Evolutionary conservation across 2,888 invertebrate species (phyloP), one percentile per base, ranked within the genome.

Genomic region (Cynaeus angustus): DNA sequence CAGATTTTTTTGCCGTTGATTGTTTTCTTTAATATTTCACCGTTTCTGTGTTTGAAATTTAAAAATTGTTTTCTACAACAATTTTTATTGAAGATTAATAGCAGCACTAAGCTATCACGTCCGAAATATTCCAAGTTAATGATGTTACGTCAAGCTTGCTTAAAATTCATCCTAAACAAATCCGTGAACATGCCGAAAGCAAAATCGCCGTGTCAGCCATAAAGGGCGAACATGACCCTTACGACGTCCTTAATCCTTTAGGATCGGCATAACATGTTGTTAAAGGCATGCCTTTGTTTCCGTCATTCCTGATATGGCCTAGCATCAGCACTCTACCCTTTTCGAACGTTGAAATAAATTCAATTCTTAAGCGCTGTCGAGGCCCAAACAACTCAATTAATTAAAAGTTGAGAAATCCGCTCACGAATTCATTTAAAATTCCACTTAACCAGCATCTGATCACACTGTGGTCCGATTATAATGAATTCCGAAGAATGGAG

Each of bases 101-200:
- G 53, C 30, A 13, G 2, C 13, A 14, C 33, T n/a, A 41, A 41
- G 41, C 55, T n/a, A 7, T 45, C 59, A 59, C 59, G 59, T 59
- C 43, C 59, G 59, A 59, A 59, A 59, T 59, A 59, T 43, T 59
- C 43, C n/a, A 21, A 46, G 45, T 14, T 59, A 59, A 59, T 59
- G 59, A 59, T 59, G 59, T 46, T 45, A 59, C 59, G 59, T 59
- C 45, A 59, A 28, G 45, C 59, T 59, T 30, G 59, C 59, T 59
- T 59, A 59, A 59, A 59, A 59, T 59, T 59, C 59, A 59, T 59
- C 59, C 59, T 59, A 59, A 59, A 59, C 59, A 59, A 59, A 59
- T 59, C 59, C 59, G 9, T 45, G 59, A 33, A 59, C 43, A 43
- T 43, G 30, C 59, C 45, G 41, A 59, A 45, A 45, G 59, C 59